Base-by-base conservation (phyloP, 2,113 vertebrate genomes). In the Misgurnus mizolepis region DNA sequence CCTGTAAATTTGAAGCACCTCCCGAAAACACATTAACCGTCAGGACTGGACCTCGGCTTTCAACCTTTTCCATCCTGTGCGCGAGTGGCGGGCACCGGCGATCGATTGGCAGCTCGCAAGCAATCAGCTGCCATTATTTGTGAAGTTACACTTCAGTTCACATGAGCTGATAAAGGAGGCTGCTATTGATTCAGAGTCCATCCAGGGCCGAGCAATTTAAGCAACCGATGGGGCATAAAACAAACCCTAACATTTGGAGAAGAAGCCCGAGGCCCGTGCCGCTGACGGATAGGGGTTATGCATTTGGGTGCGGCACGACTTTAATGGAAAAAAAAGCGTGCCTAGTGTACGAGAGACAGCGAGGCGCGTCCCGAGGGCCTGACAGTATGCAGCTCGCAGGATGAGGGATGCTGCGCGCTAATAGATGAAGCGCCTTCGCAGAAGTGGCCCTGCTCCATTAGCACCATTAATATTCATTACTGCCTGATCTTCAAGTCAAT, bases 111-210 rank as follows among this genome's bases (percentile, higher is more conserved):
- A 88, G 85, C 91, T 92, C 91, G 78, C 85, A 87, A 27, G 93
- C 94, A 93, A 95, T 94, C 94, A 95, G 93, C 92, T 87, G 89
- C 90, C 93, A 95, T 95, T 95, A 96, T 95, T 94, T 89, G 93
- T 87, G 90, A 94, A 93, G 94, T 95, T 96, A 94, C 93, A 93
- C 95, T 95, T 92, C 93, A 94, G 94, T 95, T 95, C 95, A 95
- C 95, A 93, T 93, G 93, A 89, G 90, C 92, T 90, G 89, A 81
- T 88, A 92, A 94, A 92, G 93, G 90, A 90, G 93, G 91, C 90
- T 85, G 90, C 91, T 93, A 96, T 95, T 93, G 94, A 96, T 95
- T 93, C 89, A 90, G 85, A 77, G 73, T 67, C 73, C 86, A 88
- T 89, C 82, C 90, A 92, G 89, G 92, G 94, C 94, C 94, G 94